Conservation (phyloP, 2,113 vertebrate genomes). For the Macheiramphus alcinus region DNA sequence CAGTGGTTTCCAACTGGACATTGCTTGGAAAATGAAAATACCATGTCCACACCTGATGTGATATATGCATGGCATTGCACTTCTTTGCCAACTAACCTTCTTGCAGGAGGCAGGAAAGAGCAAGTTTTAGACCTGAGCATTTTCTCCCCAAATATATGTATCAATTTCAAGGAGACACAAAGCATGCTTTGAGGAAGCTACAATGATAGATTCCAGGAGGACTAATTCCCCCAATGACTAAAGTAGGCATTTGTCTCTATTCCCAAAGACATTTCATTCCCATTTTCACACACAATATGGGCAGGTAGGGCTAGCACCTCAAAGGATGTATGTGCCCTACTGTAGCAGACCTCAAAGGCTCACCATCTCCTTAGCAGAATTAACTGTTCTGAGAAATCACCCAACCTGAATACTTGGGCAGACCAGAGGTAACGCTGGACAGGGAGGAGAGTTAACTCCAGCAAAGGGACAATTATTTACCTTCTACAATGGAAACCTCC, state of each 20-base stretch:
- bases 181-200: not conserved
- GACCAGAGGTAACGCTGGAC: not conserved
- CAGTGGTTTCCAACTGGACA: not conserved
- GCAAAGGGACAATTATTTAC: not conserved
- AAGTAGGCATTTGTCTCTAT: not conserved
- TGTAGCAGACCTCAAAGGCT: not conserved
- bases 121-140: not conserved
- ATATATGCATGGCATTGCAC: no score
- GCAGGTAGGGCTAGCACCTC: not conserved
- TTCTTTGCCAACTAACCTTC: not conserved
- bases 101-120: not conserved
- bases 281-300: not conserved
- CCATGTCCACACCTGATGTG: not conserved
- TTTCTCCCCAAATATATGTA: not conserved
- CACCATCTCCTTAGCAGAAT: not conserved
- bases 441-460: not conserved
- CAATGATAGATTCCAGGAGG: not conserved
- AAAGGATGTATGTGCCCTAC: not conserved
- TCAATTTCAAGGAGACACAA: not conserved
- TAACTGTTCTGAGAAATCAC: not conserved
- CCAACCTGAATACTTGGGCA: not conserved
- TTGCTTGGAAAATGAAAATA: not conserved
- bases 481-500: not conserved
- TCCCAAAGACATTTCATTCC: not conserved
- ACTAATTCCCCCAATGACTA: not conserved